These are phyloP conservation scores for Orcinus orca DNA, from an alignment of 2,113 vertebrate genomes.

Conservation along the genomic window DNA sequence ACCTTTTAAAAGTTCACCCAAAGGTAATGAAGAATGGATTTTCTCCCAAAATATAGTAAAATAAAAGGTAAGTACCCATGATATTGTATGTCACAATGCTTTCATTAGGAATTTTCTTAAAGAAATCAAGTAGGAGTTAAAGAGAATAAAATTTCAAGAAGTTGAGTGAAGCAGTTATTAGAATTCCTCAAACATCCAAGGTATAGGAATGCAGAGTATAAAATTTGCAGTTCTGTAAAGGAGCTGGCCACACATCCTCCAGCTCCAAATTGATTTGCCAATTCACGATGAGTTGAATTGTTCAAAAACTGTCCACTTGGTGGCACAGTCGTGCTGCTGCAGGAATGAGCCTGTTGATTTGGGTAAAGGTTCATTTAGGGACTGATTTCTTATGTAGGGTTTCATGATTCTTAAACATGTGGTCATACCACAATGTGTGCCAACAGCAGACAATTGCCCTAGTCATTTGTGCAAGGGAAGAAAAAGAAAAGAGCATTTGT, in stretches of 20 bases:
- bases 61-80: background rate
- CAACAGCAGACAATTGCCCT: constrained; percentile 56
- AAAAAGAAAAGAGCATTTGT: constrained; percentile 28
- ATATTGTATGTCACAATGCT: background rate
- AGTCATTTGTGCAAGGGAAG: background rate
- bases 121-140: background rate
- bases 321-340: constrained; percentile 61
- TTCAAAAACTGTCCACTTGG: constrained; percentile 64
- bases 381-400: background rate
- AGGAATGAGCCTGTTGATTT: background rate
- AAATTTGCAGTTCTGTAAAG: background rate
- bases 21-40: background rate
- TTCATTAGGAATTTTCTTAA: constrained; percentile 16
- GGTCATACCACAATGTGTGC: background rate
- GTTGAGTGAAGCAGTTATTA: background rate
- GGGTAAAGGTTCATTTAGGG: background rate
- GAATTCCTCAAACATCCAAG: background rate
- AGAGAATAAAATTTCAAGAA: background rate
- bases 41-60: background rate
- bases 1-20: background rate
- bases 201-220: background rate
- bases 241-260: background rate
- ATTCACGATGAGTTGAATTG: background rate
- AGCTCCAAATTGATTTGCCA: background rate
- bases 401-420: constrained; percentile 55